Conservation (phyloP, 2,113 vertebrate species). For the Nothoprocta perdicaria region DNA sequence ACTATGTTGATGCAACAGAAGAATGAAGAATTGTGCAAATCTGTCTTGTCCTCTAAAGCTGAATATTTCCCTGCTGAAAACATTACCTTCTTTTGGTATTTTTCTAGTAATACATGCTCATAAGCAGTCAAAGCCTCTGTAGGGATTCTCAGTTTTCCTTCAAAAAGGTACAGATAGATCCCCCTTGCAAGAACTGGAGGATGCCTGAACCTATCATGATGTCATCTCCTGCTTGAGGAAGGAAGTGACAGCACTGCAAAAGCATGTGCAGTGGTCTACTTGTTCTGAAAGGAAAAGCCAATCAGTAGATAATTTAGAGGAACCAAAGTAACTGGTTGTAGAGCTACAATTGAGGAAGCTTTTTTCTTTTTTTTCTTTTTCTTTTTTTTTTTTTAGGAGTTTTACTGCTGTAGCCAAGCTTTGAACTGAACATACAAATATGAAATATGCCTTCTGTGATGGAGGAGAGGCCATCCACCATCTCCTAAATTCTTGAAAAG, state of each 20-base stretch:
- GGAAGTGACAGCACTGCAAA: background rate
- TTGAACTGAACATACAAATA: background rate
- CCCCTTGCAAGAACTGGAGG: background rate
- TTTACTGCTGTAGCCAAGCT: background rate
- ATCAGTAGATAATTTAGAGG: background rate
- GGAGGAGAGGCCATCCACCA: background rate
- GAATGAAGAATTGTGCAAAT: background rate
- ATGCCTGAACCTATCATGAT: background rate
- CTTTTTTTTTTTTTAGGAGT: background rate
- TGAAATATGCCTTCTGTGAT: background rate
- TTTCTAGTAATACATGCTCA: background rate
- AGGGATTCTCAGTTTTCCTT: background rate
- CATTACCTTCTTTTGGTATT: background rate
- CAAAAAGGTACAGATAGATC: background rate
- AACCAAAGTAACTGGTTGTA: background rate
- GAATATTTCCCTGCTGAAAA: background rate
- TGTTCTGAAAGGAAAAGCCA: background rate
- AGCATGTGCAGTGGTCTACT: background rate
- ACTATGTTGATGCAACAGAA: background rate
- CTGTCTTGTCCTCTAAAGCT: background rate
- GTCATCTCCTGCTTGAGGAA: background rate
- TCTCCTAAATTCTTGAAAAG: background rate
- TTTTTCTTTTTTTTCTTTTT: background rate
- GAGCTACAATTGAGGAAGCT: rapidly evolving
- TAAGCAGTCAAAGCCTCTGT: too few species aligned